phyloP scores from a whole-genome alignment of 1,140 invertebrate genomes.

The Planococcus citri region DNA sequence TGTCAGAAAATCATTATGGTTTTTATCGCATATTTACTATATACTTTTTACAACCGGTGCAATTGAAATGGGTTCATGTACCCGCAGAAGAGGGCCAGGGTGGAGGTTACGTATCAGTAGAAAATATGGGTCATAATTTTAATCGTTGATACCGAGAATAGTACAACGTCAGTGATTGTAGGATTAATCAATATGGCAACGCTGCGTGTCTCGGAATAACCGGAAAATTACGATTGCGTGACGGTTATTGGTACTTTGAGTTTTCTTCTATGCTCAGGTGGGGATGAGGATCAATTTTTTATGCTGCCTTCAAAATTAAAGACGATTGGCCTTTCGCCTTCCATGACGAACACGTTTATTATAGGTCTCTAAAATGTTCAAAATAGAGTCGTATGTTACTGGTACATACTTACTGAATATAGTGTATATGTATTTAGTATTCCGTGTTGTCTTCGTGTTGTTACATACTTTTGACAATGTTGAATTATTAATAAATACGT shows the following conservation, averaged over 20 bases:
- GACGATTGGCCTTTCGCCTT: background rate
- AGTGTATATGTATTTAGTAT: no score
- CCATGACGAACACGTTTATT: background rate
- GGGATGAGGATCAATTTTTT: background rate
- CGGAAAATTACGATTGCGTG: background rate
- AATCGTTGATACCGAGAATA: background rate
- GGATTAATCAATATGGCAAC: slow-evolving; percentile 5
- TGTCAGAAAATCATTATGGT: background rate
- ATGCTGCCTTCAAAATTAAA: background rate
- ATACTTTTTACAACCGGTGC: background rate
- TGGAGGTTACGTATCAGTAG: background rate
- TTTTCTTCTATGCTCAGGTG: background rate
- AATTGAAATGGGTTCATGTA: no score
- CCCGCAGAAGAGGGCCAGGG: background rate
- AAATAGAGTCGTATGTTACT: background rate
- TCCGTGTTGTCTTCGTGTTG: no score
- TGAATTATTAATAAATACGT: background rate
- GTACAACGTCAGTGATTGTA: background rate
- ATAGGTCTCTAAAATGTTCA: background rate
- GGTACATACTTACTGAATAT: no score
- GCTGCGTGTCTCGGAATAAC: background rate
- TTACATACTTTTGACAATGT: background rate
- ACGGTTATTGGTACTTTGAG: background rate
- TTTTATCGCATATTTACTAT: background rate
- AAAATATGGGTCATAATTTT: slow-evolving; percentile 3